Base-by-base conservation (phyloP, 2,888 invertebrate species). In the Troides aeacus region DNA sequence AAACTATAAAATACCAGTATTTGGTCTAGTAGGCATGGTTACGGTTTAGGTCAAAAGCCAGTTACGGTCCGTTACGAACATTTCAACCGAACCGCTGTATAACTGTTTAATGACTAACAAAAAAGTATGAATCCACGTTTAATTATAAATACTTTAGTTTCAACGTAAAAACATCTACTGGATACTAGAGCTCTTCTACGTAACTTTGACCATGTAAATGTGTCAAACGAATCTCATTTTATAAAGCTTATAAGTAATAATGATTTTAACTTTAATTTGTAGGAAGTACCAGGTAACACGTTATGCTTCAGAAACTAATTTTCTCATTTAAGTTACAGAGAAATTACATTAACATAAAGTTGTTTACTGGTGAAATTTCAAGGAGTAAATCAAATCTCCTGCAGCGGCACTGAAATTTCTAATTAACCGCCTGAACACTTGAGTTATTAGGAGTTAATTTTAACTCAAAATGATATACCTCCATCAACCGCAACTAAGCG, bases 361-460 rank as follows among this genome's bases (percentile, higher is more conserved):
- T 72, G 72, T 69, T 73, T 70, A 66, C 68, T 64, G 65, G 61
- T 69, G 72, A 70, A 71, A 71, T 69, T 69, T 71, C 70, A 68
- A 61, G 63, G 67, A 71, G 71, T 68, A 72, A 72, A 72, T 72
- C 73, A 73, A 67, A 73, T 69, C 72, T 68, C 68, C 21, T 62
- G 72, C 71, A 77, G 72, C 78, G 78, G 76, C 77, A 71, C 67
- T 65, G 67, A 72, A 72, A 71, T 68, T 68, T 64, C 70, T 70
- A 70, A 70, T 70, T 70, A 70, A 64, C 70, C 66, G 59, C 63
- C 66, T 39, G 36, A 70, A 70, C 63, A 66, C 66, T 63, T 62
- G 66, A 70, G 66, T 62, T 69, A 71, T 73, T 69, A 73, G 61
- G 60, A 63, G 71, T 69, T 71, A 65, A 72, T 71, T 69, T 71